Conservation (phyloP, 2,888 invertebrate species). For the Xestia sexstrigata region DNA sequence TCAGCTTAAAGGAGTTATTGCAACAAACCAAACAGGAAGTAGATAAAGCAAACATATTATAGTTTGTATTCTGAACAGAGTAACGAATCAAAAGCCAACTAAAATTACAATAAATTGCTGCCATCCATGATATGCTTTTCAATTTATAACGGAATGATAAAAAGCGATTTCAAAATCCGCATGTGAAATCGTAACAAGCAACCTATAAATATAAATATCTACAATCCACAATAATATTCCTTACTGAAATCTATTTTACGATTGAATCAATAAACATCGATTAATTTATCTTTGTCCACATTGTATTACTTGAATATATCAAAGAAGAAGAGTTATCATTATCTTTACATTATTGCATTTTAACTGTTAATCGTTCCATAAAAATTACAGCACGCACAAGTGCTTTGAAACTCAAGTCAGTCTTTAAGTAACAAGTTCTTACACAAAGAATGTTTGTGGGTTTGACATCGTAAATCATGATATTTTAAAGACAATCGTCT, state of each 20-base stretch:
- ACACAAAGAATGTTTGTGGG: slow-evolving; percentile 67
- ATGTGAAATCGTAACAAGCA: slow-evolving; percentile 77
- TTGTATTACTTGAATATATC: slow-evolving; percentile 57
- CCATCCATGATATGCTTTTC: slow-evolving; percentile 84
- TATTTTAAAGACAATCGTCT: slow-evolving; percentile 53
- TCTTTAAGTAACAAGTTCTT: slow-evolving; percentile 75
- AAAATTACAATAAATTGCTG: slow-evolving; percentile 78
- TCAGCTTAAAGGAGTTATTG: slow-evolving; percentile 5
- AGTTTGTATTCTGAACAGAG: slow-evolving; percentile 75
- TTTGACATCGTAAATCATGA: slow-evolving; percentile 61
- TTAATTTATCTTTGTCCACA: slow-evolving; percentile 66
- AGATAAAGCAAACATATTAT: neutral
- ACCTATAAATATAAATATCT: slow-evolving; percentile 73
- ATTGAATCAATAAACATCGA: slow-evolving; percentile 72
- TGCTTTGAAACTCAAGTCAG: slow-evolving; percentile 73
- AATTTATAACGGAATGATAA: slow-evolving; percentile 84
- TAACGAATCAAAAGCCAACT: slow-evolving; percentile 77
- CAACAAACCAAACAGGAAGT: neutral
- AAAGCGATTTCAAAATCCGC: slow-evolving; percentile 75
- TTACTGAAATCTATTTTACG: slow-evolving; percentile 64
- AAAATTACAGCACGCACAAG: slow-evolving; percentile 64
- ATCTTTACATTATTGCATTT: slow-evolving; percentile 60
- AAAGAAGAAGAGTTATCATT: slow-evolving; percentile 64
- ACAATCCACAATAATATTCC: slow-evolving; percentile 68
- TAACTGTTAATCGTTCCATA: slow-evolving; percentile 62